These are phyloP conservation scores for Protomyctophum bolini DNA, from an alignment of 2,113 vertebrate species.

Conservation along the genomic window DNA sequence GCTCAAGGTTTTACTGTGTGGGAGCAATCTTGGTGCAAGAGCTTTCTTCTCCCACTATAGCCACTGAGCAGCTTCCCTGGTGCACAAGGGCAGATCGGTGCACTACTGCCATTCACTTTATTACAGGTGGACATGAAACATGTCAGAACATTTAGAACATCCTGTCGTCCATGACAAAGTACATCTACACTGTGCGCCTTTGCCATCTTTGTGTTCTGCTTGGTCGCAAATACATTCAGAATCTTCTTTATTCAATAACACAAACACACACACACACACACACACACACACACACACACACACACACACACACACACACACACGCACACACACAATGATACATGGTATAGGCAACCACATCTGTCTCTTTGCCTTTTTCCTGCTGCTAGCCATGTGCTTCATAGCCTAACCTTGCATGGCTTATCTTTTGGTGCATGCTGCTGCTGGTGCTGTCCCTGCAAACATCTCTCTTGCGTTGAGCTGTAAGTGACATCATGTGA, in stretches of 20 bases:
- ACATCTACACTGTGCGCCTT: too few relatives aligned
- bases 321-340: background rate
- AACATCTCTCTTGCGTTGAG: background rate
- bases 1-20: too few relatives aligned
- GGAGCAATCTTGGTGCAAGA: too few relatives aligned
- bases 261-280: background rate
- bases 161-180: too few relatives aligned
- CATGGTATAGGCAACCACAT: background rate
- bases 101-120: too few relatives aligned
- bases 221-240: background rate
- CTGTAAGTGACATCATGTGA: background rate
- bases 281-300: slow-evolving; percentile 8
- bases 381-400: slow-evolving; percentile 2
- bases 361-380: background rate
- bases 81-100: too few relatives aligned
- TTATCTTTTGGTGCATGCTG: slow-evolving; percentile 38
- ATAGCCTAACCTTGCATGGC: slow-evolving; percentile 40
- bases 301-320: slow-evolving; percentile 1
- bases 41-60: too few relatives aligned
- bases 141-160: too few relatives aligned
- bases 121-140: too few relatives aligned
- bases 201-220: too few relatives aligned
- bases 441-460: background rate
- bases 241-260: background rate
- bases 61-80: too few relatives aligned